Evolutionary conservation across 53 echinoderm and acorn worm species (phyloP).

Genomic region (Paelopatides confundens): DNA sequence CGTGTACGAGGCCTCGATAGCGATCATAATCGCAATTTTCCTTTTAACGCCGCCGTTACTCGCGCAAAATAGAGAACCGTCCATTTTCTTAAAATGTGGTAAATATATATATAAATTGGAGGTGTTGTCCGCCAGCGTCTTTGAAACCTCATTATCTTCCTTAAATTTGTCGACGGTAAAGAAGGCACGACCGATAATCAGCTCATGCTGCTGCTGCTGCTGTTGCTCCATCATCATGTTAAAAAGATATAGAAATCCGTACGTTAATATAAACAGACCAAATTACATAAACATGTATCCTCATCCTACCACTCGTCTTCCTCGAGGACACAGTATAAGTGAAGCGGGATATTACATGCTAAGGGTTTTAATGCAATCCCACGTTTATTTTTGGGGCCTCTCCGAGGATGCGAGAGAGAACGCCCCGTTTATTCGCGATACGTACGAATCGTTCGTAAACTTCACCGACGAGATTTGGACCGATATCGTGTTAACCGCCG

Average conservation of each 20-base stretch:
- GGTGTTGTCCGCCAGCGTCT: background rate
- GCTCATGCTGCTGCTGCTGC: no score
- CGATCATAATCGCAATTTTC: background rate
- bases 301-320: background rate
- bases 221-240: background rate
- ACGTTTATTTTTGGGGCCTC: constrained; percentile 3
- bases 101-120: background rate
- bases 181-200: background rate
- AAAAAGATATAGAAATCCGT: background rate
- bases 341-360: background rate
- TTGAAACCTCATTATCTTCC: background rate
- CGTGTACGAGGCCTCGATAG: background rate
- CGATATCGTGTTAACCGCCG: background rate
- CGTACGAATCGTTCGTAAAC: background rate
- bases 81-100: background rate
- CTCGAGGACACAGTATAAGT: background rate
- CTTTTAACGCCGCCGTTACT: no score
- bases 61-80: no score
- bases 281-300: background rate
- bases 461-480: background rate
- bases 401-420: background rate
- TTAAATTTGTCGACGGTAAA: background rate
- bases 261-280: background rate
- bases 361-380: background rate
- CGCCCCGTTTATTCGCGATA: background rate